A percentile compares a stretch with the other conserved stretches of the same genome.
Conservation (phyloP, 2,888 invertebrate species). For the Campoletis raptor region DNA sequence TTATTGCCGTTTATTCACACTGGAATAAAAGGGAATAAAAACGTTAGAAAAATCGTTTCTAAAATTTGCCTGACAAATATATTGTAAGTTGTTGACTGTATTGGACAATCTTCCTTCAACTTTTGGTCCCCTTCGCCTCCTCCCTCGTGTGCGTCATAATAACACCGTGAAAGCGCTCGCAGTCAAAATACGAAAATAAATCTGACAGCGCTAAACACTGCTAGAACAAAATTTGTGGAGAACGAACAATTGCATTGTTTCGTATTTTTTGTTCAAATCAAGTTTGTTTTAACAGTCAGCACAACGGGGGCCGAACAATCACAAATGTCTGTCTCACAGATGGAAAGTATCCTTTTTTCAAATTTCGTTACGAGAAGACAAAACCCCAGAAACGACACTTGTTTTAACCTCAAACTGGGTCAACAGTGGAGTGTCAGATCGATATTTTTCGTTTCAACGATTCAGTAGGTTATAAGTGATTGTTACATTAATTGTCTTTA, state of each 20-base stretch:
- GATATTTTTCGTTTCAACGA: background rate
- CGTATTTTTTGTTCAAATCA: slow-evolving; percentile 32
- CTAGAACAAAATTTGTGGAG: slow-evolving; percentile 30
- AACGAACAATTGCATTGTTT: slow-evolving; percentile 38
- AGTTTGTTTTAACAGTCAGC: slow-evolving; percentile 80
- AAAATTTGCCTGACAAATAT: background rate
- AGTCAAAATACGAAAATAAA: slow-evolving; percentile 53
- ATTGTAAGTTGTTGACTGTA: background rate
- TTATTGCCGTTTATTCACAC: background rate
- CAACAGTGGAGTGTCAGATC: background rate
- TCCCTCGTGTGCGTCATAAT: slow-evolving; percentile 38
- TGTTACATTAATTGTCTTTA: background rate
- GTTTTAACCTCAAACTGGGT: slow-evolving; percentile 42
- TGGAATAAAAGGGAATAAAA: background rate
- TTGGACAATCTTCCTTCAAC: background rate
- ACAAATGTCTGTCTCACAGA: slow-evolving; percentile 92
- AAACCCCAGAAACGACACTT: background rate
- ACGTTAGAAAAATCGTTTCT: background rate
- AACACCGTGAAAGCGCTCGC: slow-evolving; percentile 46
- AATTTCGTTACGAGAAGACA: background rate
- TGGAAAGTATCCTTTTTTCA: slow-evolving; percentile 95
- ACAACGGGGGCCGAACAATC: slow-evolving; percentile 92
- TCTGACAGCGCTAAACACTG: slow-evolving; percentile 53
- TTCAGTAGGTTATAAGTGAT: background rate
- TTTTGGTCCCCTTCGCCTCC: background rate